phyloP scores from a whole-genome alignment of 2,113 vertebrate species.

The Brachyhypopomus occidentalis region DNA sequence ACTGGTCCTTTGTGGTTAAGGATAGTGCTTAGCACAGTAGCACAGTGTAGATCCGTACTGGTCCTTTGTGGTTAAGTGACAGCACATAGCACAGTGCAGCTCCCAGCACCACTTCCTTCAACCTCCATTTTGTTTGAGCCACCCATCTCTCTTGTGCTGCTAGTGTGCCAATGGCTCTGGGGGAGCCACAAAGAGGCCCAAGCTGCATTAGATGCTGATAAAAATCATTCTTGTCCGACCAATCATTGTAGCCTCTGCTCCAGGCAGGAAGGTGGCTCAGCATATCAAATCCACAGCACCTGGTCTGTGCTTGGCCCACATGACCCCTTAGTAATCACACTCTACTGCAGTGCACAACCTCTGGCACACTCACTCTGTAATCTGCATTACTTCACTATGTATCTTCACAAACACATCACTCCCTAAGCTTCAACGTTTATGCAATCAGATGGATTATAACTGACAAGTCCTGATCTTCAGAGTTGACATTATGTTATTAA shows the following conservation, averaged over 20 bases:
- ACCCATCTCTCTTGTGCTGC: slow-evolving; percentile 13
- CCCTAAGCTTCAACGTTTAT: slow-evolving; percentile 56
- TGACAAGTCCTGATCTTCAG: slow-evolving; percentile 59
- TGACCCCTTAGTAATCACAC: slow-evolving; percentile 59
- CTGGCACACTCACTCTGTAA: slow-evolving; percentile 62
- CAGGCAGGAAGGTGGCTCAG: slow-evolving; percentile 49
- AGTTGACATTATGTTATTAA: slow-evolving; percentile 38
- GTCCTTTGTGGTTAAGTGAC: not conserved
- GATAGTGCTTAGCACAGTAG: not conserved
- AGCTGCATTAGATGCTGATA: slow-evolving; percentile 67
- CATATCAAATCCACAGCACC: slow-evolving; percentile 60
- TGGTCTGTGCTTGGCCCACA: slow-evolving; percentile 53
- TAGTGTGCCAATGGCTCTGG: slow-evolving; percentile 8
- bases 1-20: not conserved
- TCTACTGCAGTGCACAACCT: slow-evolving; percentile 62
- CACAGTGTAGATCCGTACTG: not conserved
- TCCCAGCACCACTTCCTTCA: slow-evolving; percentile 4
- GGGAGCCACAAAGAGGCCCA: slow-evolving; percentile 42
- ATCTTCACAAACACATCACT: slow-evolving; percentile 54
- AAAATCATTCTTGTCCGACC: slow-evolving; percentile 68
- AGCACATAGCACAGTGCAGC: not conserved
- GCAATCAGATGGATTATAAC: slow-evolving; percentile 54
- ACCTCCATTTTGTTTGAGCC: slow-evolving; percentile 3
- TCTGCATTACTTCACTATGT: slow-evolving; percentile 61
- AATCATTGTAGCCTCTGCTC: slow-evolving; percentile 60